These are phyloP conservation scores for Orgyia antiqua DNA, from an alignment of 2,888 invertebrate genomes.

Conservation along the genomic window DNA sequence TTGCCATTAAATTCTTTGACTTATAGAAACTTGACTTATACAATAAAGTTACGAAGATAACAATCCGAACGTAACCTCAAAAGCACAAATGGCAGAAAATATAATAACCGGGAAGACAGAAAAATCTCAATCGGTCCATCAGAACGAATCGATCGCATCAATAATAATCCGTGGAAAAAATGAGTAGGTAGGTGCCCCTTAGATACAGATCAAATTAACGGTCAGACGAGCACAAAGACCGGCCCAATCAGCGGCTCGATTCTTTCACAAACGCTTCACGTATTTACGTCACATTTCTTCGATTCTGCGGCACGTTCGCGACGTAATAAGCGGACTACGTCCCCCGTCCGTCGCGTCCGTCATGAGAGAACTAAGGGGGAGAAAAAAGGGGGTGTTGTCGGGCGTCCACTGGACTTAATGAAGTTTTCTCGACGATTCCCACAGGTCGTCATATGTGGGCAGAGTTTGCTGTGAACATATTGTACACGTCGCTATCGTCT, in stretches of 20 bases:
- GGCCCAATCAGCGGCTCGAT: constrained; percentile 66
- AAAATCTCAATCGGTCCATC: constrained; percentile 29
- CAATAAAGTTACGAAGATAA: constrained; percentile 1
- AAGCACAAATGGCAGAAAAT: constrained; percentile 7
- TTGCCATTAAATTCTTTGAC: too few species aligned
- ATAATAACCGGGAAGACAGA: constrained; percentile 8
- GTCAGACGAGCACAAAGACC: constrained; percentile 67
- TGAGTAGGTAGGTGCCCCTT: constrained; percentile 34
- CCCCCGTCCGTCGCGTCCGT: constrained; percentile 59
- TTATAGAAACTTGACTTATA: too few species aligned
- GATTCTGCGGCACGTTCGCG: constrained; percentile 75
- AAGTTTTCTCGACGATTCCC: constrained; percentile 79
- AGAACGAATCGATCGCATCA: constrained; percentile 58
- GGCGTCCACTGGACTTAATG: constrained; percentile 72
- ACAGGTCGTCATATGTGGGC: constrained; percentile 76
- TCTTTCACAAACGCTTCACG: constrained; percentile 62
- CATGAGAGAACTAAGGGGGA: constrained; percentile 32
- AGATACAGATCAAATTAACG: constrained; percentile 73
- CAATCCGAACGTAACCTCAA: constrained; percentile 6
- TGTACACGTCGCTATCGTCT: constrained; percentile 67
- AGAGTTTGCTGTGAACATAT: constrained; percentile 71
- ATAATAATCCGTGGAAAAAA: constrained; percentile 61
- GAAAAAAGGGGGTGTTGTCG: constrained; percentile 22
- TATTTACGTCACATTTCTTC: constrained; percentile 77
- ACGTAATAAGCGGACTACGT: constrained; percentile 71